Percentiles rank a stretch among this genome's conserved stretches.
Evolutionary conservation across 2,888 invertebrate species (phyloP).

Genomic region (Thereva unica): DNA sequence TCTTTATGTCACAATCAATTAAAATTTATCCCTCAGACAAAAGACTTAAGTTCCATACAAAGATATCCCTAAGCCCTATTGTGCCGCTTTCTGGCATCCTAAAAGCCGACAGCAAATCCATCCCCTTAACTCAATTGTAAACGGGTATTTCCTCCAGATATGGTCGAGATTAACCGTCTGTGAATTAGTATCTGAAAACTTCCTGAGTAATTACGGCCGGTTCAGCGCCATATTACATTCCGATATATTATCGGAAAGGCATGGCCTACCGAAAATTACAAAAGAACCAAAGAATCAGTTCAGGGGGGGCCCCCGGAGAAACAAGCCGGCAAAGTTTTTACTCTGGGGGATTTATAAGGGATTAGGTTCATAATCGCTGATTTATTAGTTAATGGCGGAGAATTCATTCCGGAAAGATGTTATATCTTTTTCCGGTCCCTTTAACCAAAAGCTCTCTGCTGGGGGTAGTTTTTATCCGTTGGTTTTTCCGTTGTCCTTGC

Average conservation of each 20-base stretch:
- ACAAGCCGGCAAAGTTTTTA: slow-evolving; percentile 35
- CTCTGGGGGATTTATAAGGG: slow-evolving; percentile 39
- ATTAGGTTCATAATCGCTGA: slow-evolving; percentile 42
- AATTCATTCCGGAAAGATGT: slow-evolving; percentile 28
- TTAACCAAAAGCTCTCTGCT: too few relatives aligned
- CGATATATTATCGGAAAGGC: slow-evolving; percentile 37
- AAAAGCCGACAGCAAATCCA: too few relatives aligned
- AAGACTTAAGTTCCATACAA: too few relatives aligned
- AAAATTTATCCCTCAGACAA: too few relatives aligned
- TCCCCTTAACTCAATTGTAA: background rate
- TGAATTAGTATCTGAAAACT: slow-evolving; percentile 34
- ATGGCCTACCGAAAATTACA: slow-evolving; percentile 35
- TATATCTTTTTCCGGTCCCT: too few relatives aligned
- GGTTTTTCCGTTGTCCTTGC: too few relatives aligned
- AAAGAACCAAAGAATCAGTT: slow-evolving; percentile 34
- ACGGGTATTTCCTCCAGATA: slow-evolving; percentile 25
- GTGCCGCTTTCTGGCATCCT: too few relatives aligned
- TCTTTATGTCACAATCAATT: too few relatives aligned
- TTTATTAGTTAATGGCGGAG: slow-evolving; percentile 41
- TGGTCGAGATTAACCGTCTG: slow-evolving; percentile 29
- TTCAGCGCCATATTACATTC: slow-evolving; percentile 39
- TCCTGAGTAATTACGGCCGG: slow-evolving; percentile 39
- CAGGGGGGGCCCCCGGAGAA: background rate
- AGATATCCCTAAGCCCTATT: too few relatives aligned
- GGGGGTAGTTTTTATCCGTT: too few relatives aligned